phyloP scores from a whole-genome alignment of 2,113 vertebrate species.

The Vireo altiloquus region DNA sequence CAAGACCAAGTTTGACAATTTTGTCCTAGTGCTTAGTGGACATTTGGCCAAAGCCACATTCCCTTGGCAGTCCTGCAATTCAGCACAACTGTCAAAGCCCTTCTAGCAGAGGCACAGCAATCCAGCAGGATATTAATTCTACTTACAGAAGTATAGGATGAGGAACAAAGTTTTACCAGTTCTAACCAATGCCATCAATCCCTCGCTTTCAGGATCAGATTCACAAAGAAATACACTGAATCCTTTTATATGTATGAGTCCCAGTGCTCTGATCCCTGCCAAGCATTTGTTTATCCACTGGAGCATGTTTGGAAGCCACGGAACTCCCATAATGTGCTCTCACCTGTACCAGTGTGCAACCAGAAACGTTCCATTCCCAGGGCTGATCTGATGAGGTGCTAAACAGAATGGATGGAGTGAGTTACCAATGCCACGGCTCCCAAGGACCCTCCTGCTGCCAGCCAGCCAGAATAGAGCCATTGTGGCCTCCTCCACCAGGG shows the following conservation, averaged over 20 bases:
- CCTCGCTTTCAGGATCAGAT: not conserved
- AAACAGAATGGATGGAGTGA: not conserved
- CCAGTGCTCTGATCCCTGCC: not conserved
- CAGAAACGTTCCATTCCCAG: not conserved
- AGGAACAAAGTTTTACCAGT: not conserved
- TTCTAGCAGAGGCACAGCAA: not conserved
- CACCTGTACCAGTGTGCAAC: not conserved
- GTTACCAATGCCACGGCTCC: not conserved
- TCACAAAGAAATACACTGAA: not conserved
- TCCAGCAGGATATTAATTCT: not conserved
- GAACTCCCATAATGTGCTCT: not conserved
- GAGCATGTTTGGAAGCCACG: not conserved
- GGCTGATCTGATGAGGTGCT: slow-evolving; percentile 13
- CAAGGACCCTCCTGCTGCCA: not conserved
- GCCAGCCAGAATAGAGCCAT: not conserved
- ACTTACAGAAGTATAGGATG: not conserved
- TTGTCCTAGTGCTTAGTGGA: not conserved
- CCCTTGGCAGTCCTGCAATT: not conserved
- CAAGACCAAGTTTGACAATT: not conserved
- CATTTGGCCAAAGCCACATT: not conserved
- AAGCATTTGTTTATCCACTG: not conserved
- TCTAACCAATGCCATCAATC: not conserved
- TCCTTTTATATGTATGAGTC: not conserved
- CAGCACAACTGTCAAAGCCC: not conserved
- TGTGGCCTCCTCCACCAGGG: not conserved